phyloP scores from a whole-genome alignment of 2,888 invertebrate genomes.

The Andrena minutula region DNA sequence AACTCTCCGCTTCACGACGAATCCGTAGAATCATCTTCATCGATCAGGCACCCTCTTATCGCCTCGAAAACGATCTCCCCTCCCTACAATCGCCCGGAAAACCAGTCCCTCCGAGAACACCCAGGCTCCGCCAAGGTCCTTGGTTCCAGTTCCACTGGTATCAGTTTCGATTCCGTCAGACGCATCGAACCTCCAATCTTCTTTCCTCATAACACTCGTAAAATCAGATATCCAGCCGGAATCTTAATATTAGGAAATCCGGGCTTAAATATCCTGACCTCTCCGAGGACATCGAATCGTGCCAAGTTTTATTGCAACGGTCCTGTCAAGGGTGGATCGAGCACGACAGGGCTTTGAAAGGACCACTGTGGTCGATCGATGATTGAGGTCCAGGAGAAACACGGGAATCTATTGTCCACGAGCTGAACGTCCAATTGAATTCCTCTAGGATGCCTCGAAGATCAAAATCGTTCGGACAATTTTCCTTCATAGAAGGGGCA shows the following conservation, averaged over 20 bases:
- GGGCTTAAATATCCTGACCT: conserved; percentile 16
- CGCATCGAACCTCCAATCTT: conserved; percentile 21
- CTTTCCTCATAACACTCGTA: not conserved
- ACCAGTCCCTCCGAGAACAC: not conserved
- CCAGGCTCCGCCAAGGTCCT: not conserved
- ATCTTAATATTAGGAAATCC: conserved; percentile 10
- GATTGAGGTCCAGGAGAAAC: conserved; percentile 6
- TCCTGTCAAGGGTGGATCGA: not conserved
- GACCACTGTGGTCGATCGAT: conserved; percentile 12
- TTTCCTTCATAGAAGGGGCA: not conserved
- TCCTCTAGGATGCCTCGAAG: not conserved
- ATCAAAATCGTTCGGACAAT: not conserved
- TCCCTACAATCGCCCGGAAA: not conserved
- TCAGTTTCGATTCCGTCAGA: conserved; percentile 8
- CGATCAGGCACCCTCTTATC: conserved; percentile 1
- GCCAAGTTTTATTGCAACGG: not conserved
- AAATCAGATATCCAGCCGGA: conserved; percentile 6
- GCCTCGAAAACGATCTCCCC: not conserved
- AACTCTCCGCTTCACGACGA: not conserved
- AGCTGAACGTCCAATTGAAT: conserved; percentile 27
- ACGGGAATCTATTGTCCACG: not conserved
- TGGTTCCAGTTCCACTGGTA: not conserved
- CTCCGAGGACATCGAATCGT: not conserved
- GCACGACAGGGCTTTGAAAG: not conserved
- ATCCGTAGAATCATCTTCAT: not conserved